Percentiles rank a stretch among this genome's conserved stretches.
These are phyloP conservation scores for Neoascia interrupta DNA, from an alignment of 2,888 invertebrate genomes.

Conservation along the genomic window DNA sequence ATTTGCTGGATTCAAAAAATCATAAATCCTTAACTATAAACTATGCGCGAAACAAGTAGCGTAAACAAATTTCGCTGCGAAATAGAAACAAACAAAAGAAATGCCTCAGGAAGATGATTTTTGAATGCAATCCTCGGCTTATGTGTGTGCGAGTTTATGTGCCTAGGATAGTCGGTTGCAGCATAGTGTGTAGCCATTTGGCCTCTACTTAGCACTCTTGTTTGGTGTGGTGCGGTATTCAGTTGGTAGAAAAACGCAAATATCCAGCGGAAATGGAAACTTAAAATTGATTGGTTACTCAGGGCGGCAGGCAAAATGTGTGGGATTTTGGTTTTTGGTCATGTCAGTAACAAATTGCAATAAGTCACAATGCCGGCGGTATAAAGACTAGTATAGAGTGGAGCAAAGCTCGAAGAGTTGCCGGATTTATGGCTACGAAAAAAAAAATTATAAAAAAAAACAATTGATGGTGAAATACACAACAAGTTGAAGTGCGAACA, in stretches of 20 bases:
- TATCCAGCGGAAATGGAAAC: slow-evolving; percentile 35
- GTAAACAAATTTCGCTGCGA: background rate
- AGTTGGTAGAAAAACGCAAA: slow-evolving; percentile 26
- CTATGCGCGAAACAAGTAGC: slow-evolving; percentile 4
- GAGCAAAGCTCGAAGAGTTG: too few species aligned
- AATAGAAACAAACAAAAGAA: slow-evolving; percentile 18
- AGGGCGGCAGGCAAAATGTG: slow-evolving; percentile 24
- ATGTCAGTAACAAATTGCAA: slow-evolving; percentile 28
- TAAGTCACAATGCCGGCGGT: slow-evolving; percentile 38
- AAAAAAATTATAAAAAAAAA: too few species aligned
- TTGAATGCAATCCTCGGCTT: slow-evolving; percentile 1
- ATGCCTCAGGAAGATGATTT: slow-evolving; percentile 11
- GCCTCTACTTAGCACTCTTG: slow-evolving; percentile 15
- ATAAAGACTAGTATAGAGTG: too few species aligned
- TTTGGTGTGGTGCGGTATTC: too few species aligned
- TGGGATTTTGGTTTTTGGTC: slow-evolving; percentile 12
- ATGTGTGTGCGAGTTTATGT: too few species aligned
- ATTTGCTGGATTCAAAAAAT: slow-evolving; percentile 25
- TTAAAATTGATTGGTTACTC: slow-evolving; percentile 35
- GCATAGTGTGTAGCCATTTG: background rate
- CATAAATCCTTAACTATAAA: slow-evolving; percentile 42
- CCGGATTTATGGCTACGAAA: too few species aligned
- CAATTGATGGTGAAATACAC: too few species aligned
- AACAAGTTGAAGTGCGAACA: too few species aligned
- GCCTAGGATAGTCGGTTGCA: too few species aligned